phyloP scores from a whole-genome alignment of 2,888 invertebrate species.

The Ormyrus pomaceus region DNA sequence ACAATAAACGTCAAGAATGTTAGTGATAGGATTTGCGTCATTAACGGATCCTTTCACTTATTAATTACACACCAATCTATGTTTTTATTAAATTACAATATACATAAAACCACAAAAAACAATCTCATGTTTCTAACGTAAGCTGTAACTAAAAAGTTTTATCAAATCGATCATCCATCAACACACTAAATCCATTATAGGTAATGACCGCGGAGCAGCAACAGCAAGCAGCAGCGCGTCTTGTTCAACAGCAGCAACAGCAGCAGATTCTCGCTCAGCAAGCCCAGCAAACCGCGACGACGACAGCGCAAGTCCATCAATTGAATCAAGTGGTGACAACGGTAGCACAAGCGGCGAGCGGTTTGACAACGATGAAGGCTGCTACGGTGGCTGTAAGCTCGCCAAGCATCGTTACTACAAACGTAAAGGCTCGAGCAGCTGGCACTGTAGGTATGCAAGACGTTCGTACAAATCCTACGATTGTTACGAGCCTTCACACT shows the following conservation, averaged over 20 bases:
- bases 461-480: slow-evolving; percentile 68
- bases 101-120: no score
- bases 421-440: slow-evolving; percentile 66
- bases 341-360: slow-evolving; percentile 57
- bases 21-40: slow-evolving; percentile 52
- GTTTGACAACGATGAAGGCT: slow-evolving; percentile 63
- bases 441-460: slow-evolving; percentile 66
- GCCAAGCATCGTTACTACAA: slow-evolving; percentile 61
- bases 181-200: slow-evolving; percentile 55
- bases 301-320: slow-evolving; percentile 66
- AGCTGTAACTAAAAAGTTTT: no score
- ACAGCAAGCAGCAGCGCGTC: slow-evolving; percentile 64
- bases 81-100: neutral
- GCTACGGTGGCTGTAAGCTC: slow-evolving; percentile 62
- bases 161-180: neutral
- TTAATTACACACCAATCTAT: slow-evolving; percentile 15
- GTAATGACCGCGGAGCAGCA: slow-evolving; percentile 68
- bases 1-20: slow-evolving; percentile 31
- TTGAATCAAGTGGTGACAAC: slow-evolving; percentile 65
- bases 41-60: slow-evolving; percentile 44
- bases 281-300: slow-evolving; percentile 62
- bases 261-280: slow-evolving; percentile 71
- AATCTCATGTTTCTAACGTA: slow-evolving; percentile 1
- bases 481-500: slow-evolving; percentile 73
- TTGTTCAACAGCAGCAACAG: slow-evolving; percentile 65